Base-by-base conservation (phyloP, 1,140 invertebrate species). In the Druon quercuslanigerum region DNA sequence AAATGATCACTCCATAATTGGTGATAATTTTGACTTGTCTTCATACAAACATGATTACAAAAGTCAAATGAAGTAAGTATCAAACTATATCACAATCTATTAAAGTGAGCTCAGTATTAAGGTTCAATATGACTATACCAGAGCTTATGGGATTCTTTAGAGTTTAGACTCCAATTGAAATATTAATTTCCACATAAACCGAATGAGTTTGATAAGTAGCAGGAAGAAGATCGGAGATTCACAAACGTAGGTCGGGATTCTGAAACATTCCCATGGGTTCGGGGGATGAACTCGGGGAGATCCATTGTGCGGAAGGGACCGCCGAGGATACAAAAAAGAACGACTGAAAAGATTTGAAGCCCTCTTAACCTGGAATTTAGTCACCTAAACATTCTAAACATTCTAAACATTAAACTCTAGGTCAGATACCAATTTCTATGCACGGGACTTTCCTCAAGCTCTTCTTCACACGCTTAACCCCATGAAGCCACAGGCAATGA, bases 381-480 rank as follows among this genome's bases (percentile, higher is more conserved):
- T 75, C 72, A 60, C 77, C 77, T 66, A 66, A 66, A 66, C 25
- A 56, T 51, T 79, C 75, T 66, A 40, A 66, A 66, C 57, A 56
- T 51, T 79, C 75, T 66, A 40, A 66, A 66, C 57, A 70, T 51
- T 50, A 78, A 80, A 56, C 56, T 73, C 60, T 72, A 72, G 81
- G 25, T 56, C 70, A 73, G 25, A 52, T 77, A 77, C 78, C 73
- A 73, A 74, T 9, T 72, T 85, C 71, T 72, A 57, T 56, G 79
- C 76, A 79, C 84, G 80, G 82, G 74, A 84, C 80, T 86, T 82
- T 84, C 74, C 80, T 80, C 75, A 33, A 20, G 19, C 50, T 78
- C 78, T 52, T 80, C 80, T 86, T 86, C 83, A 78, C 84, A 86
- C 83, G 84, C 83, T 81, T 78, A 73, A 51, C 70, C 71, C 50